Base-by-base conservation (phyloP, 2,888 invertebrate genomes). In the Marronus borbonicus region DNA sequence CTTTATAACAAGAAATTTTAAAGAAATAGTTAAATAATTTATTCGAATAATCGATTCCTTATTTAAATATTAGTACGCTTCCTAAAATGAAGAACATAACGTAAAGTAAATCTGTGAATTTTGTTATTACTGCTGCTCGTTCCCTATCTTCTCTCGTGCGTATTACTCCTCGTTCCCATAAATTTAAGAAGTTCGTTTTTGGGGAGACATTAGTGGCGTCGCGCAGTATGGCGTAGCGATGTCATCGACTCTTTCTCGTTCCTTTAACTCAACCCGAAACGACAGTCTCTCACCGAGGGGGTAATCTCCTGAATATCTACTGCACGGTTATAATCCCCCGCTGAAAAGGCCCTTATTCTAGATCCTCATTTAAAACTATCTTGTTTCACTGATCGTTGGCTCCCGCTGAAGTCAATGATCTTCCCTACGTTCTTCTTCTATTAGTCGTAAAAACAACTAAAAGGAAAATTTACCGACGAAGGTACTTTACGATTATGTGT, bases 351-450 rank as follows among this genome's bases (percentile, higher is more conserved):
- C 65, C 65, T 66, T 66, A 20, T 10, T 17, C 10, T 39, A 66
- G 39, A 17, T 39, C 20, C 17, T 28, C 62, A 62, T 44, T 44
- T 5, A 10, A 66, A 66, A 66, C 65, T 39, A 66, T 66, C 65
- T 66, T 66, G 65, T 66, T 66, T 66, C 65, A 66, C 44, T 44
- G 65, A 17, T 66, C 44, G 65, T 66, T 66, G 39, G 44, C 39
- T 66, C 44, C 65, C 39, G 44, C 39, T 44, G 39, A 20, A 66
- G 44, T 66, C 44, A 65, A 65, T 65, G 39, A 65, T 65, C 65
- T 2, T 55, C 17, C 8, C 55, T 58, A 20, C 20, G 44, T 39
- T 39, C 65, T 66, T 36, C 14, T 20, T 58, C 55, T 17, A 58
- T 20, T 58, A 58, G 17, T 39, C 20, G 36, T 65, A 36, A 65